Evolutionary conservation across 1,140 invertebrate species (phyloP), one percentile per base, ranked within the genome.

Genomic region (Achroia grisella): DNA sequence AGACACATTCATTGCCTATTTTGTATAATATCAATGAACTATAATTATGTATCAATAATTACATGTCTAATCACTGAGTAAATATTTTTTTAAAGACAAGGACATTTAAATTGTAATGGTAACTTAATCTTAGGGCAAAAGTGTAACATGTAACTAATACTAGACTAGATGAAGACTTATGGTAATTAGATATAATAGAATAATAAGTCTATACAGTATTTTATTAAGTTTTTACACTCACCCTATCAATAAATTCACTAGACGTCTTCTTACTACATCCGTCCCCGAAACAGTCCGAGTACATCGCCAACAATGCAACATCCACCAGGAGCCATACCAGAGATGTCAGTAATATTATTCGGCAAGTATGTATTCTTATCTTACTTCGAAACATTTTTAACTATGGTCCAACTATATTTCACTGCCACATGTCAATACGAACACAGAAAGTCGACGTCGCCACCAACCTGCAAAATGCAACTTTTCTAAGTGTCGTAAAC

Each of bases 271-370:
- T 87, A 52, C 78, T 83, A 34, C 91, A 91, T 43, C 91, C 90
- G 53, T 90, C 88, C 47, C 92, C 91, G 45, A 93, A 90, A 80
- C 93, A 98, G 67, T 98, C 97, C 17, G 95, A 96, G 84, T 96
- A 98, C 82, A 97, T 93, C 85, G 97, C 95, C 35, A 99, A 88
- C 28, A 99, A 87, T 43, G 94, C 90, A 13, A 97, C 95, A 84
- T 97, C 96, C 29, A 99, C 89, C 59, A 98, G 88, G 64, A 98
- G 93, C 97, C 97, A 99, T 31, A 97, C 95, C 44, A 99, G 86
- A 0, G 97, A 98, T 48, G 97, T 98, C 54, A 96, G 87, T 52
- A 98, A 86, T 56, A 99, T 94, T 54, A 99, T 94, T 73, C 96
- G 95, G 85, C 96, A 98, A 44, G 95, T 97, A 81, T 97, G 95